phyloP scores from a whole-genome alignment of 2,113 vertebrate genomes.

The Halichoerus grypus region DNA sequence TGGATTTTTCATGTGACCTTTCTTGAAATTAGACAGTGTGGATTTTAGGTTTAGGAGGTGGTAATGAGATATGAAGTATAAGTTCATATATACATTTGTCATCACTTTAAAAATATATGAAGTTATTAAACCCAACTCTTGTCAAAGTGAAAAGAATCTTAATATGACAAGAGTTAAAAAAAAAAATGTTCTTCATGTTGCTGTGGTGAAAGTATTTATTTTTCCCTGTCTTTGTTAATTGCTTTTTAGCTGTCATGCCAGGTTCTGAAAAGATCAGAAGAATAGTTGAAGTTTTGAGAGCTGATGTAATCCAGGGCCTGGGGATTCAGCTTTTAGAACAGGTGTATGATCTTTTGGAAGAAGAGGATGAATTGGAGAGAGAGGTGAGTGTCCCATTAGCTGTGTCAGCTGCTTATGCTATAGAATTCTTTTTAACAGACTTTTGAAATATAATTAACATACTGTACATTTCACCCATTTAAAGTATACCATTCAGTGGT shows the following conservation, averaged over 20 bases:
- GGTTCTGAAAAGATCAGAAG: constrained; percentile 94
- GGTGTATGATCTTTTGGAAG: constrained; percentile 95
- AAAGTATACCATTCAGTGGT: background rate
- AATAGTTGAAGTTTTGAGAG: constrained; percentile 94
- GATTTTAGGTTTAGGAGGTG: constrained; percentile 33
- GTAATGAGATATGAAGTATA: background rate
- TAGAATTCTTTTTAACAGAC: background rate
- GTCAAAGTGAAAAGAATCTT: constrained; percentile 36
- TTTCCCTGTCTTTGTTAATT: constrained; percentile 38
- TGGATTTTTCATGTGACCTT: constrained; percentile 39
- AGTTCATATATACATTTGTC: background rate
- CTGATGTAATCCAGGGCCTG: constrained; percentile 94
- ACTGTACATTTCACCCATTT: background rate
- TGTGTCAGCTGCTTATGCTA: background rate
- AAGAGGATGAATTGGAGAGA: constrained; percentile 93
- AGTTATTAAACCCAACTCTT: constrained; percentile 16
- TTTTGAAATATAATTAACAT: constrained; percentile 54
- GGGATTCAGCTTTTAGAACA: constrained; percentile 95
- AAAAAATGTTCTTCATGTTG: background rate
- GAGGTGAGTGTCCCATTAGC: constrained; percentile 88
- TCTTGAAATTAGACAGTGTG: constrained; percentile 25
- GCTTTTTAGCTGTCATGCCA: constrained; percentile 87
- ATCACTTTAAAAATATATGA: constrained; percentile 40
- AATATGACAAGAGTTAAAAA: background rate
- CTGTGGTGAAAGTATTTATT: constrained; percentile 32